phyloP scores from a whole-genome alignment of 2,888 invertebrate species.

The Acronicta psi region DNA sequence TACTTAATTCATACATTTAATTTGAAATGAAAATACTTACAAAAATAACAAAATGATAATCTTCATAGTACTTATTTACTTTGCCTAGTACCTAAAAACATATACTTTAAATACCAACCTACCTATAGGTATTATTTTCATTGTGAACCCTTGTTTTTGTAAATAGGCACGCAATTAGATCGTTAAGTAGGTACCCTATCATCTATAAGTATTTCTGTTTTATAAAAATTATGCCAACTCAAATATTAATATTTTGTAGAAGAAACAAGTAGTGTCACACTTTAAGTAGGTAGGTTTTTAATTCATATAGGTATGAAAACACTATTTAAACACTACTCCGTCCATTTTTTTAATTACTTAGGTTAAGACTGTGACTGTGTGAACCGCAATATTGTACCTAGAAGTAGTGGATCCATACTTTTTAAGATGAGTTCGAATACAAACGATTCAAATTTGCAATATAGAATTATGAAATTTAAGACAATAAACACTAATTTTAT shows the following conservation, averaged over 20 bases:
- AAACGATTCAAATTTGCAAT: conserved; percentile 47
- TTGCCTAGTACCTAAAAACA: no score
- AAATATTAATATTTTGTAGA: neutral
- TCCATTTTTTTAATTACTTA: conserved; percentile 17
- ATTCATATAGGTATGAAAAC: neutral
- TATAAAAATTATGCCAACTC: neutral
- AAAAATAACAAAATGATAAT: no score
- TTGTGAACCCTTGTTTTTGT: conserved; percentile 20
- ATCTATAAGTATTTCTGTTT: neutral
- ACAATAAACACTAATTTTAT: conserved; percentile 51
- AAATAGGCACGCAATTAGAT: conserved; percentile 31
- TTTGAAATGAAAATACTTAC: no score
- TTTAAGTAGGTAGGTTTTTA: conserved; percentile 10
- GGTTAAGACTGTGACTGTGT: neutral
- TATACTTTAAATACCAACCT: no score
- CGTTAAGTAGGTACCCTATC: conserved; percentile 11
- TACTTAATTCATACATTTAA: no score
- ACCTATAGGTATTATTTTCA: neutral
- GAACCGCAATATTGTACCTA: conserved; percentile 12
- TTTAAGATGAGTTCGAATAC: conserved; percentile 16
- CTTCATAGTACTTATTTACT: no score
- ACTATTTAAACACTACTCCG: conserved; percentile 26
- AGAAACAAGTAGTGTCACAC: conserved; percentile 38
- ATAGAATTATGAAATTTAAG: conserved; percentile 45
- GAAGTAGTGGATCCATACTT: conserved; percentile 15